A percentile compares a stretch with the other conserved stretches of the same genome.
Evolutionary conservation across 2,113 vertebrate genomes (phyloP).

Genomic region (Daboia siamensis): DNA sequence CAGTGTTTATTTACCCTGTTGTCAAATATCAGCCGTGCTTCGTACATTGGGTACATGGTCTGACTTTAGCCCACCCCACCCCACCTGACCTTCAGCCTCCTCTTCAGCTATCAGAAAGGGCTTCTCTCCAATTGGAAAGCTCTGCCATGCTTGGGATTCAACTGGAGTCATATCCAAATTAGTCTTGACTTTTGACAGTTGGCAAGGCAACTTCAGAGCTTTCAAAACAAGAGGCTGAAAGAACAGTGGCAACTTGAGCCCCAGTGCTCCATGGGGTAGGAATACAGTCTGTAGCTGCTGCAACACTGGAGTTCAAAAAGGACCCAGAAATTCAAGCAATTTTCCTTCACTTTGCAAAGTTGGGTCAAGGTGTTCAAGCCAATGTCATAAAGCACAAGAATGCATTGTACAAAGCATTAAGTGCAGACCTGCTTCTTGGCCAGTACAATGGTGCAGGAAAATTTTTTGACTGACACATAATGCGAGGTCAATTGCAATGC

Average conservation of each 20-base stretch:
- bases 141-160: neutral
- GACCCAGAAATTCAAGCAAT: constrained; percentile 70
- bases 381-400: no score
- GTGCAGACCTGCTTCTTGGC: no score
- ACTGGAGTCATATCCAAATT: neutral
- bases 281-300: constrained; percentile 28
- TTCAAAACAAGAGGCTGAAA: neutral
- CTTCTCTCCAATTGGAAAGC: neutral
- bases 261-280: neutral
- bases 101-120: neutral
- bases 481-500: neutral
- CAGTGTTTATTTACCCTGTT: neutral
- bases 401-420: neutral
- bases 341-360: constrained; percentile 78
- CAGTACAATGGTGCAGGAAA: neutral
- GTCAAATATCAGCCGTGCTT: neutral
- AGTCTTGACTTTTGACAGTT: neutral
- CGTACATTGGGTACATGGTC: neutral
- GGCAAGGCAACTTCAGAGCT: neutral
- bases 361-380: constrained; percentile 63
- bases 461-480: neutral
- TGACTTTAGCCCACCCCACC: neutral
- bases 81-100: neutral
- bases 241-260: neutral
- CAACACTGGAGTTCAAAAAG: constrained; percentile 58